These are phyloP conservation scores for Solea solea DNA, from an alignment of 2,113 vertebrate genomes.

Conservation along the genomic window DNA sequence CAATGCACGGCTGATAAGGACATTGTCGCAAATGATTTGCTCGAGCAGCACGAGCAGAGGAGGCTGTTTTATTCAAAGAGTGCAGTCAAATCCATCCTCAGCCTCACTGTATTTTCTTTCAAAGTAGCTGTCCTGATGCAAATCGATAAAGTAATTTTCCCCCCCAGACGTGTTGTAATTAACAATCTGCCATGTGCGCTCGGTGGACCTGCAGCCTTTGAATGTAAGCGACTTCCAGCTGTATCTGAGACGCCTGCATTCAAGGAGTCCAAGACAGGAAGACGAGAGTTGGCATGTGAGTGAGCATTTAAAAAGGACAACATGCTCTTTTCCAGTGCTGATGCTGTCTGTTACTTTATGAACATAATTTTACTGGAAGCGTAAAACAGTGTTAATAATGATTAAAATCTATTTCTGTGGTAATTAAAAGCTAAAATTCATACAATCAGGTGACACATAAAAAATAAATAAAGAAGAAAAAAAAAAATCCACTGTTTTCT, in stretches of 20 bases:
- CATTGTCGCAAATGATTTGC: slow-evolving; percentile 8
- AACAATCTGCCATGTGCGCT: slow-evolving; percentile 73
- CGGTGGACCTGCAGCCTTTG: slow-evolving; percentile 59
- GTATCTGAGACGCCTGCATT: slow-evolving; percentile 48
- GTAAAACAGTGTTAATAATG: too few relatives aligned
- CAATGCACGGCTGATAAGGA: slow-evolving; percentile 43
- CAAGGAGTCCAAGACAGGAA: slow-evolving; percentile 40
- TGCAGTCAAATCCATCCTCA: slow-evolving; percentile 13
- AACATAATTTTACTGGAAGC: too few relatives aligned
- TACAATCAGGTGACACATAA: too few relatives aligned
- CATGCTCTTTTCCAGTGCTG: slow-evolving; percentile 9
- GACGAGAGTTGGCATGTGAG: slow-evolving; percentile 22
- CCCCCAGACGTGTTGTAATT: slow-evolving; percentile 69
- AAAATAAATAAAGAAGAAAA: too few relatives aligned
- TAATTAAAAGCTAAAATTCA: too few relatives aligned
- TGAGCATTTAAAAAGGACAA: slow-evolving; percentile 23
- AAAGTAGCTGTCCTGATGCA: slow-evolving; percentile 52
- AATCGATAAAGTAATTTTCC: slow-evolving; percentile 80
- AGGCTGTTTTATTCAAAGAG: slow-evolving; percentile 49
- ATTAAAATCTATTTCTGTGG: too few relatives aligned
- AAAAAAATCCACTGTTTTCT: too few relatives aligned
- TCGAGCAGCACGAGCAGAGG: slow-evolving; percentile 18
- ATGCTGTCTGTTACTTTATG: slow-evolving; percentile 15
- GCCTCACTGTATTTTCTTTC: slow-evolving; percentile 47
- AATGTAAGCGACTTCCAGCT: slow-evolving; percentile 67